These are phyloP conservation scores for Tenthredo amoena DNA, from an alignment of 2,888 invertebrate genomes.

Conservation along the genomic window DNA sequence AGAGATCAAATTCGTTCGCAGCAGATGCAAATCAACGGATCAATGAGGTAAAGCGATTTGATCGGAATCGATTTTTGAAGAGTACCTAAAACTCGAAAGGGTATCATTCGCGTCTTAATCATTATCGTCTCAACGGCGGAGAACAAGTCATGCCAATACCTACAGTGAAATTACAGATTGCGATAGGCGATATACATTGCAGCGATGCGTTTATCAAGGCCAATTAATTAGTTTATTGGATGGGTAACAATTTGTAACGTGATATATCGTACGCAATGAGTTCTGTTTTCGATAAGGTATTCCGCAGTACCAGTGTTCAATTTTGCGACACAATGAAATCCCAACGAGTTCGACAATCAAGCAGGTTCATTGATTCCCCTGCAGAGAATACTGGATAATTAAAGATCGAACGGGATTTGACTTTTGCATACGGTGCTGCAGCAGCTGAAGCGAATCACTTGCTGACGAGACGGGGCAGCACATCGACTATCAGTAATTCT, in stretches of 20 bases:
- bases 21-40: neutral
- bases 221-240: conserved; percentile 8
- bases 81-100: neutral
- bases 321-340: neutral
- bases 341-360: neutral
- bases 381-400: conserved; percentile 24
- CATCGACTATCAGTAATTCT: neutral
- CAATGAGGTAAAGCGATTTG: neutral
- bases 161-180: neutral
- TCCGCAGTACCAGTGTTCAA: neutral
- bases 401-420: conserved; percentile 18
- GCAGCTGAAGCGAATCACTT: neutral
- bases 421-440: conserved; percentile 1
- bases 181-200: neutral
- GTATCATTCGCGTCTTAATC: neutral
- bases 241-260: neutral
- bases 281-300: neutral
- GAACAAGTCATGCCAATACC: neutral
- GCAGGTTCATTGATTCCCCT: neutral
- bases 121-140: neutral
- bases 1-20: neutral
- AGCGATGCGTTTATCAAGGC: neutral
- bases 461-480: neutral
- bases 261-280: neutral
- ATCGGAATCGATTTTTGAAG: conserved; percentile 14